Evolutionary conservation across 2,888 invertebrate species (phyloP), one percentile per base, ranked within the genome.

Genomic region (Cataglyphis cursor): DNA sequence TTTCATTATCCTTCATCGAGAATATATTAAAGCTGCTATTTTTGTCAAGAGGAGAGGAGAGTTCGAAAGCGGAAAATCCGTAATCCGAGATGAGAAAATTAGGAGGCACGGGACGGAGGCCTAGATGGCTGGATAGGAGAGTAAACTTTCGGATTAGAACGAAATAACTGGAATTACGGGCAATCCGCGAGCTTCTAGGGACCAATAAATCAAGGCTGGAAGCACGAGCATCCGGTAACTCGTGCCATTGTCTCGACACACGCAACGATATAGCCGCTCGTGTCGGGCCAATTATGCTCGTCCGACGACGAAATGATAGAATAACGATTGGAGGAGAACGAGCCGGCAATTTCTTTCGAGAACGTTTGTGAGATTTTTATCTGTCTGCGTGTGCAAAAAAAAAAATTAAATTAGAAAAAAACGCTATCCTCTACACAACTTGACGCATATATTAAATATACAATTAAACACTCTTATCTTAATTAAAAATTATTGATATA

Each of bases 161-260:
- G 87, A 89, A 92, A 93, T 93, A 90, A 91, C 89, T 90, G 89
- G 92, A 88, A 92, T 92, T 91, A 92, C 87, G 70, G 86, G 90
- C 91, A 92, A 92, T 93, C 92, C 91, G 90, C 90, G 89, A 91
- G 92, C 91, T 93, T 92, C 89, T 90, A 89, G 85, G 90, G 89
- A 84, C 90, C 91, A 90, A 93, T 93, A 92, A 90, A 91, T 92
- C 91, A 93, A 90, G 86, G 87, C 88, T 90, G 91, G 88, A 91
- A 92, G 91, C 90, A 91, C 91, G 88, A 88, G 87, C 87, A 88
- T 92, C 92, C 92, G 91, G 91, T 89, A 85, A 86, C 86, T 86
- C 88, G 88, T 87, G 85, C 89, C 90, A 92, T 92, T 91, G 91
- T 91, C 91, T 90, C 85, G 89, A 85, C 83, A 85, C 93, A 93